Conservation (phyloP, 2,797 vertebrate species). For the Tympanoctomys barrerae region DNA sequence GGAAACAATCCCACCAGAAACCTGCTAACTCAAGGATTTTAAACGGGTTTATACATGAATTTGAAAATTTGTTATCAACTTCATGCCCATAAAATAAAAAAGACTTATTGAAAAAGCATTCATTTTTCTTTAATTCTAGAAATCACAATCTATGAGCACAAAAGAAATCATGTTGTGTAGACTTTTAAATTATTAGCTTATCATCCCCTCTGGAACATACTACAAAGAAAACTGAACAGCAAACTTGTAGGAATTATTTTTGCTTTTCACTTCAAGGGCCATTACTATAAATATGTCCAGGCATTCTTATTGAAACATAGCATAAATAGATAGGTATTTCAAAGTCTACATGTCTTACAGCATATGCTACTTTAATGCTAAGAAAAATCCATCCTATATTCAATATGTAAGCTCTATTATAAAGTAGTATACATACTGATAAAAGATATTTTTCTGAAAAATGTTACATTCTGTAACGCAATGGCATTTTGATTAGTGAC, state of each 20-base stretch:
- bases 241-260: not conserved
- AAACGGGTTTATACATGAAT: not conserved
- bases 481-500: conserved; percentile 25
- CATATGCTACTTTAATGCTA: not conserved
- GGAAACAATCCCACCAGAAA: conserved; percentile 36
- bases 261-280: not conserved
- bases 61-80: not conserved
- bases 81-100: not conserved
- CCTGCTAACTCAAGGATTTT: not conserved
- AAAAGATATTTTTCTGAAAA: conserved; percentile 36
- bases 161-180: not conserved
- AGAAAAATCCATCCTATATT: not conserved
- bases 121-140: not conserved
- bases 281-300: not conserved
- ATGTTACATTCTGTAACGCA: not conserved
- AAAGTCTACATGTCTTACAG: not conserved
- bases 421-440: not conserved
- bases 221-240: not conserved
- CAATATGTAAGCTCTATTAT: not conserved
- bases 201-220: not conserved
- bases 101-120: not conserved
- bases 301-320: not conserved
- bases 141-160: not conserved
- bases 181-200: not conserved
- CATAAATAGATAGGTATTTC: not conserved